Percentiles rank a stretch among this genome's conserved stretches.
These are phyloP conservation scores for Polydrusus tereticollis DNA, from an alignment of 2,888 invertebrate species.

Conservation along the genomic window DNA sequence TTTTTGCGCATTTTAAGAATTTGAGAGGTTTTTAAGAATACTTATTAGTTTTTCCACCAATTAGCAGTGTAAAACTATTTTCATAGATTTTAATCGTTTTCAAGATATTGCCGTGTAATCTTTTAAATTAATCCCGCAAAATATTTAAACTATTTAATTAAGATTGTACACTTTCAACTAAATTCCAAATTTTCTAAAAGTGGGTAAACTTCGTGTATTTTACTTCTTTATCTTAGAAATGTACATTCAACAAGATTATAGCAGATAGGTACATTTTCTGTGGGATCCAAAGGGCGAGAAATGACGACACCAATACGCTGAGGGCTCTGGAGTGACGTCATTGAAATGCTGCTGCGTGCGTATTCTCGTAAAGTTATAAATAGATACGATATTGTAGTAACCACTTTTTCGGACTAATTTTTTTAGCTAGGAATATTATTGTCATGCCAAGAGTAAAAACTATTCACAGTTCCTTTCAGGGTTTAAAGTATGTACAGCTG, in stretches of 20 bases:
- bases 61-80: too few species aligned
- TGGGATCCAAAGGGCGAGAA: too few species aligned
- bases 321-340: constrained; percentile 38
- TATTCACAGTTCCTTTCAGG: neutral
- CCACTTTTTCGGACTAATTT: constrained; percentile 25
- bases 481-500: neutral
- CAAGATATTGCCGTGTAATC: too few species aligned
- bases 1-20: too few species aligned
- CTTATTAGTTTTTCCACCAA: too few species aligned
- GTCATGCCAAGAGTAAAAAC: neutral
- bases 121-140: too few species aligned
- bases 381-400: constrained; percentile 19
- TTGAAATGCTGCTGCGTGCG: constrained; percentile 3
- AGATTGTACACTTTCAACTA: too few species aligned
- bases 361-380: constrained; percentile 27
- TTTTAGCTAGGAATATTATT: constrained; percentile 15
- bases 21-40: too few species aligned
- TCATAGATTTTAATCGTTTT: too few species aligned
- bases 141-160: too few species aligned
- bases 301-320: constrained; percentile 39
- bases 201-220: neutral
- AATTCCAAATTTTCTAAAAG: too few species aligned
- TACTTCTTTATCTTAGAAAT: neutral
- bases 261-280: too few species aligned
- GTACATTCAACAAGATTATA: neutral